Evolutionary conservation across 2,888 invertebrate genomes (phyloP).

Genomic region (Apeira syringaria): DNA sequence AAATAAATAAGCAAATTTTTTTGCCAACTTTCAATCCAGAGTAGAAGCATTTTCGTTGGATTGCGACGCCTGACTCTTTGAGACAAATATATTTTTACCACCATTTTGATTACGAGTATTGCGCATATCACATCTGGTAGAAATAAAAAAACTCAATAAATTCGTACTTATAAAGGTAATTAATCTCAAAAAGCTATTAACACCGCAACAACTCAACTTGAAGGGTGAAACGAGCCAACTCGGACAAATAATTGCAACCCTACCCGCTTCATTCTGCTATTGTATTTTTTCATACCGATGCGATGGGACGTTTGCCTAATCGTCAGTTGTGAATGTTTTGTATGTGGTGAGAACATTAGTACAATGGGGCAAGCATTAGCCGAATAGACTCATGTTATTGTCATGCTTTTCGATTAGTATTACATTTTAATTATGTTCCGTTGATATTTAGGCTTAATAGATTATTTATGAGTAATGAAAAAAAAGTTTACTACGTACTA

Average conservation of each 20-base stretch:
- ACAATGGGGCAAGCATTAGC: constrained; percentile 37
- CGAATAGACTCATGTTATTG: constrained; percentile 40
- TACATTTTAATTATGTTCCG: constrained; percentile 46
- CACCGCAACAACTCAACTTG: constrained; percentile 19
- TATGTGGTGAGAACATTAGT: constrained; percentile 41
- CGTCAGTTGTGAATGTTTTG: constrained; percentile 28
- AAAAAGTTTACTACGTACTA: too few species aligned
- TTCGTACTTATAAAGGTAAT: too few species aligned
- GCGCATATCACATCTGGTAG: too few species aligned
- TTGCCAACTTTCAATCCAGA: too few species aligned
- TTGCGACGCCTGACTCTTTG: too few species aligned
- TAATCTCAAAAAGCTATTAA: constrained; percentile 10
- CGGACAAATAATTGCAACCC: constrained; percentile 39
- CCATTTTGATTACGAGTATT: too few species aligned
- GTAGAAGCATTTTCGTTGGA: too few species aligned
- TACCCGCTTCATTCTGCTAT: constrained; percentile 31
- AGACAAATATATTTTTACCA: too few species aligned
- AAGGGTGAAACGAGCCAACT: constrained; percentile 34
- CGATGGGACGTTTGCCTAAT: constrained; percentile 30
- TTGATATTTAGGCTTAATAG: too few species aligned
- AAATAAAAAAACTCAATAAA: too few species aligned
- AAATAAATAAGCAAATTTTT: too few species aligned
- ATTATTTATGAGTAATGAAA: too few species aligned
- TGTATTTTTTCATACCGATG: constrained; percentile 31
- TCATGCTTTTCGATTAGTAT: constrained; percentile 45